Conservation (phyloP, 2,113 vertebrate species). For the Cyprinodon variegatus region DNA sequence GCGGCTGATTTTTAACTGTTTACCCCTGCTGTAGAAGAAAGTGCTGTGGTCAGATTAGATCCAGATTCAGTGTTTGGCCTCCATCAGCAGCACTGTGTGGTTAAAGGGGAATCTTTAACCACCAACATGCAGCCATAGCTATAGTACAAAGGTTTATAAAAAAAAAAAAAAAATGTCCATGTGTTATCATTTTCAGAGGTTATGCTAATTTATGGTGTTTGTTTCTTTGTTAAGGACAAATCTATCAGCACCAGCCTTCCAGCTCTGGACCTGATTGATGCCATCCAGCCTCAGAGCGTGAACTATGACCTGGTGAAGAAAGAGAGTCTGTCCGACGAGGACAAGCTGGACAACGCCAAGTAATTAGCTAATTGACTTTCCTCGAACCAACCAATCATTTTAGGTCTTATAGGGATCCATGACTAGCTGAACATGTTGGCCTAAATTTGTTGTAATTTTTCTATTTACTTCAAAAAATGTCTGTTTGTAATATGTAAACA, state of each 20-base stretch:
- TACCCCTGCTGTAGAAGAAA: no score
- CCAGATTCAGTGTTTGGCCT: no score
- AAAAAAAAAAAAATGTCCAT: no score
- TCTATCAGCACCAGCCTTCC: conserved; percentile 89
- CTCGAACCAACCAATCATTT: no score
- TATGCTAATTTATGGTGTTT: not conserved
- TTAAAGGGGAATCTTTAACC: not conserved
- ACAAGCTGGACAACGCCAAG: conserved; percentile 95
- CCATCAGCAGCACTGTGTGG: no score
- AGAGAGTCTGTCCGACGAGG: conserved; percentile 82
- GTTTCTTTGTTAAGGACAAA: conserved; percentile 83
- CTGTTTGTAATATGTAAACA: no score
- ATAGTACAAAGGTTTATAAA: no score
- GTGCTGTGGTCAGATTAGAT: no score
- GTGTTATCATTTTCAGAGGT: not conserved
- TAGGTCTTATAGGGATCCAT: not conserved
- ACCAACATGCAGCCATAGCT: not conserved
- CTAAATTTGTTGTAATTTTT: no score
- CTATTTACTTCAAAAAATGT: no score
- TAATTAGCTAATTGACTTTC: conserved; percentile 66
- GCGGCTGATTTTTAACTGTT: no score
- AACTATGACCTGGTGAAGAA: conserved; percentile 93
- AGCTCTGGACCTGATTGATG: conserved; percentile 94
- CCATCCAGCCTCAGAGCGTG: conserved; percentile 92
- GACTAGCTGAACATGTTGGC: no score